Base-by-base conservation (phyloP, 2,888 invertebrate genomes). In the Scaptodrosophila latifasciaeformis region DNA sequence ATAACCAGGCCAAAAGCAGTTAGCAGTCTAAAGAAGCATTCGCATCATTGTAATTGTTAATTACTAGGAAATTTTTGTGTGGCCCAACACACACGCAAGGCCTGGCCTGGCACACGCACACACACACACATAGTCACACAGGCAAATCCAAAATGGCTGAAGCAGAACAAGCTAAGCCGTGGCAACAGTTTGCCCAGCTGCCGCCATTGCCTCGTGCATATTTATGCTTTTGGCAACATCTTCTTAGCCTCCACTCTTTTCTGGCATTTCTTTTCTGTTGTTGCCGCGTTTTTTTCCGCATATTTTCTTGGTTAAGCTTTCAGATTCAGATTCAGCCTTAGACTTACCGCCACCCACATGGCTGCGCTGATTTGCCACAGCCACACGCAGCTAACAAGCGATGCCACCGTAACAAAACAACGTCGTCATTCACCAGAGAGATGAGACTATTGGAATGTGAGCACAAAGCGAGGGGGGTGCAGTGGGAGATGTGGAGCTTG, bases 11-110 rank as follows among this genome's bases (percentile, higher is more conserved):
- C 18, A 18, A 37, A 17, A 37, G 37, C 37, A 27, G 18, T 24
- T 7, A 31, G 10, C 27, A 18, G 21, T 34, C 9, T 6, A 9
- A 27, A 15, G 29, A 31, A 30, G 39, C 29, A 9, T 49, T 58
- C 63, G 59, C 79, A 76, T 67, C 75, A 65, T 72, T 67, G 74
- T 79, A 77, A 77, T 75, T 75, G 77, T 79, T 75, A 75, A 75
- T 79, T 75, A 75, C 70, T 62, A 46, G 29, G 58, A 65, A 60
- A 65, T 64, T 62, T 55, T 30, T 27, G 19, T 54, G 37, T 60
- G 24, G 52, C 44, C 49, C 17, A 6, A n/a, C 48, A 44, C 2
- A 37, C 34, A 46, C 9, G 2, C 27, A 44, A 37, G 45, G 21
- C 49, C 24, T 44, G 27, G 47, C 27, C 15, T 10, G 17, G 15